Conservation (phyloP, 2,797 vertebrate species). For the Siniperca obscura region DNA sequence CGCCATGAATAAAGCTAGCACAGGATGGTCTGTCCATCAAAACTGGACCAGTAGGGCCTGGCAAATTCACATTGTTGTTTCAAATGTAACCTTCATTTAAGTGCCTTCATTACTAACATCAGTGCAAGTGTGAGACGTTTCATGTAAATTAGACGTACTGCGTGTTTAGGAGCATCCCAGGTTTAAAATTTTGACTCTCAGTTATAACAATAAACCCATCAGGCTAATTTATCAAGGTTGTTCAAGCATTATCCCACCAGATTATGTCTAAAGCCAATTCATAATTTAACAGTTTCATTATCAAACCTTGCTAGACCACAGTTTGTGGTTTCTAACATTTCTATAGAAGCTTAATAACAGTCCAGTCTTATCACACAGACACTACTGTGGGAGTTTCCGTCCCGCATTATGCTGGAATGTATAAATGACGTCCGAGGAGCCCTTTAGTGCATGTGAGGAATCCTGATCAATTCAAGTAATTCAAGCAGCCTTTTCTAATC, state of each 20-base stretch:
- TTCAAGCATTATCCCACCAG: neutral
- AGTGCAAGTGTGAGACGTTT: neutral
- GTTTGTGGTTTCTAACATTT: neutral
- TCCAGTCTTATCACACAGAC: conserved; percentile 21
- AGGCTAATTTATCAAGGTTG: neutral
- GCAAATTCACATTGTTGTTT: neutral
- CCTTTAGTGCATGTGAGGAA: conserved; percentile 48
- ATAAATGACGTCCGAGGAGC: conserved; percentile 32
- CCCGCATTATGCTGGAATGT: conserved; percentile 49
- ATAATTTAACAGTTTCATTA: neutral
- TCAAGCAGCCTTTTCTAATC: conserved; percentile 37
- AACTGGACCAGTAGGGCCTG: neutral
- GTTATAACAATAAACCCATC: neutral
- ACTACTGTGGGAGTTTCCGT: conserved; percentile 7
- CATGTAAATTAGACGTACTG: neutral
- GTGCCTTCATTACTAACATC: neutral
- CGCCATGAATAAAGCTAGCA: neutral
- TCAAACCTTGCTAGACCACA: neutral
- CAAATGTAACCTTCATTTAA: neutral
- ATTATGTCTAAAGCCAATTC: neutral
- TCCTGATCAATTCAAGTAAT: conserved; percentile 43
- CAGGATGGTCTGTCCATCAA: neutral
- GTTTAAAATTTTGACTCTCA: neutral
- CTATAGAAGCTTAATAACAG: neutral
- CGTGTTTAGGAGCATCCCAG: neutral